Evolutionary conservation across 2,797 vertebrate genomes (phyloP).

Genomic region (Hephaestus fuliginosus): DNA sequence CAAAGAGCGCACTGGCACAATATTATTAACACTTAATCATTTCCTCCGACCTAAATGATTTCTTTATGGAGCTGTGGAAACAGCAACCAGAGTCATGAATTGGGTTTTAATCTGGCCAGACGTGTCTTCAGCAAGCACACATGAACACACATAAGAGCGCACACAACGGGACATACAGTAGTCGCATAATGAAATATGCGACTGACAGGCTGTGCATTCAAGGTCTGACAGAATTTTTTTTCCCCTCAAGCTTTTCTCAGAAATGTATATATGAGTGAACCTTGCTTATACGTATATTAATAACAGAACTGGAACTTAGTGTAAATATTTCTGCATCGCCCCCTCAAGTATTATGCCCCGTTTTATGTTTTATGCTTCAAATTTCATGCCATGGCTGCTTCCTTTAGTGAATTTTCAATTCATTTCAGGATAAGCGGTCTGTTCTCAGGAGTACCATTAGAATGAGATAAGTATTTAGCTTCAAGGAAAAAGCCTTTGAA

Average conservation of each 20-base stretch:
- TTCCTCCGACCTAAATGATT: conserved; percentile 76
- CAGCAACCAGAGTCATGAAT: conserved; percentile 71
- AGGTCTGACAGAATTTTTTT: conserved; percentile 23
- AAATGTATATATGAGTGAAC: conserved; percentile 32
- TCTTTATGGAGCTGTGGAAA: conserved; percentile 79
- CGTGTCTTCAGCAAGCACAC: conserved; percentile 41
- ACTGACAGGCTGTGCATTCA: conserved; percentile 8
- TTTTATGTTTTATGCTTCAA: conserved; percentile 66
- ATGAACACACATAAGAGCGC: conserved; percentile 1
- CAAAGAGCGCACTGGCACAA: conserved; percentile 72
- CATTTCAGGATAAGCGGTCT: conserved; percentile 72
- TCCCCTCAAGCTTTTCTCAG: conserved; percentile 30
- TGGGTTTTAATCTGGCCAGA: conserved; percentile 66
- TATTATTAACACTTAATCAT: conserved; percentile 79
- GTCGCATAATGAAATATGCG: conserved; percentile 51
- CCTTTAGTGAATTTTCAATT: conserved; percentile 72
- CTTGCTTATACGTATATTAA: conserved; percentile 38
- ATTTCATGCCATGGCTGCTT: conserved; percentile 67
- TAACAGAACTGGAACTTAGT: conserved; percentile 51
- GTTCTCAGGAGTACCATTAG: conserved; percentile 80
- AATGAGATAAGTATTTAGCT: conserved; percentile 81
- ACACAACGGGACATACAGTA: conserved; percentile 36
- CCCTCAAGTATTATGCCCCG: conserved; percentile 31
- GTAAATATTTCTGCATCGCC: conserved; percentile 54
- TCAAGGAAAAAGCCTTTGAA: conserved; percentile 80